A percentile compares a stretch with the other conserved stretches of the same genome.
These are phyloP conservation scores for Lepidostoma basale DNA, from an alignment of 1,140 invertebrate species.

Conservation along the genomic window DNA sequence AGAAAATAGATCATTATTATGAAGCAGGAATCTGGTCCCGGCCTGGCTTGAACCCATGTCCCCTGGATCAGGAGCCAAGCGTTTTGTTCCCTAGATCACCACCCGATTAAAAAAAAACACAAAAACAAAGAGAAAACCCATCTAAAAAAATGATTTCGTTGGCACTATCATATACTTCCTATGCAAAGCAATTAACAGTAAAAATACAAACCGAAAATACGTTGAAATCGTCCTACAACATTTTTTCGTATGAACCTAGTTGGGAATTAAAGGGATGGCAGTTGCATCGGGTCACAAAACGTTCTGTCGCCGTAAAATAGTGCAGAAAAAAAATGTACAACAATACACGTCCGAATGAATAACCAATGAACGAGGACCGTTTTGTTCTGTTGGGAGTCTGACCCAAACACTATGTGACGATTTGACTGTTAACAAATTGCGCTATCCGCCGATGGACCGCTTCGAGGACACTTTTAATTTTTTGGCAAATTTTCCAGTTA, in stretches of 20 bases:
- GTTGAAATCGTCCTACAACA: not conserved
- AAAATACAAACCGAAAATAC: no score
- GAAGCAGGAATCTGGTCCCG: no score
- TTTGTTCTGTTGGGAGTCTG: not conserved
- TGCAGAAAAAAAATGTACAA: not conserved
- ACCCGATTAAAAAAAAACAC: no score
- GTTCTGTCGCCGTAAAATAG: not conserved
- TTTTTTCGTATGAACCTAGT: not conserved
- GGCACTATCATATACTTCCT: no score
- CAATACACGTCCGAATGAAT: conserved; percentile 13
- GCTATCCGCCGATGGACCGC: conserved; percentile 3
- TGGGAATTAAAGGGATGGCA: not conserved
- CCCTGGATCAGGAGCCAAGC: no score
- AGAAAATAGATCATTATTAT: no score
- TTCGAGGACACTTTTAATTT: conserved; percentile 4
- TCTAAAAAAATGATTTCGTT: no score
- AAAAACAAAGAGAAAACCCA: no score
- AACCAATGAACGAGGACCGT: not conserved
- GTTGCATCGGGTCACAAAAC: no score
- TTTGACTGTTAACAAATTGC: conserved; percentile 18
- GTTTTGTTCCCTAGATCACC: no score
- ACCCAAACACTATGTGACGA: conserved; percentile 6
- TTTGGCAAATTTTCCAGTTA: not conserved
- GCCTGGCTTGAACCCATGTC: no score
- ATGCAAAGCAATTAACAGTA: no score